Conservation (phyloP, 2,888 invertebrate species). For the Catocala fraxini region DNA sequence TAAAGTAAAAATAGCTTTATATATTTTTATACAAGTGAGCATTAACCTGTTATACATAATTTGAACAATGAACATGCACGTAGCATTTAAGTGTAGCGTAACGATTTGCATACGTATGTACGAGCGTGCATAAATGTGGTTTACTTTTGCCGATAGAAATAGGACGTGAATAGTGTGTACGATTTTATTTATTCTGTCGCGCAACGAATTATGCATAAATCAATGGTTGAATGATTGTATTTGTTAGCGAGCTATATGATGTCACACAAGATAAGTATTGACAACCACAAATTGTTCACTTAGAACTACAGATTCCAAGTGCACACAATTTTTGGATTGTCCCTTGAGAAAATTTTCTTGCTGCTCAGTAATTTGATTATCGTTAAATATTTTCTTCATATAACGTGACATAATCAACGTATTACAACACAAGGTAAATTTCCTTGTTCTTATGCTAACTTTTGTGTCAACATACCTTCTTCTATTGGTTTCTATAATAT, state of each 20-base stretch:
- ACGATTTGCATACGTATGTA: constrained; percentile 25
- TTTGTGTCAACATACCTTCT: no score
- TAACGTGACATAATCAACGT: no score
- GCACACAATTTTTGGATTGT: no score
- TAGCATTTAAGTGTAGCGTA: constrained; percentile 17
- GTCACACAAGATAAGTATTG: constrained; percentile 1
- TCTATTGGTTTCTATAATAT: no score
- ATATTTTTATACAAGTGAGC: not conserved
- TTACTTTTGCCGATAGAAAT: constrained; percentile 40
- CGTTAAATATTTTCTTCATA: no score
- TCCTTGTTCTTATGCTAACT: no score
- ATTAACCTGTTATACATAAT: not conserved
- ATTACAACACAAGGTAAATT: no score
- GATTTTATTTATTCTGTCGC: constrained; percentile 22
- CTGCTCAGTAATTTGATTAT: no score
- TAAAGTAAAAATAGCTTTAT: constrained; percentile 1
- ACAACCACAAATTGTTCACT: no score
- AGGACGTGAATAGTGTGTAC: constrained; percentile 29
- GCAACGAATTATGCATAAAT: constrained; percentile 17
- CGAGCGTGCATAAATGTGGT: constrained; percentile 33
- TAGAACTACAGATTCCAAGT: no score
- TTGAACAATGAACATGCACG: not conserved
- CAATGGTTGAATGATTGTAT: constrained; percentile 9
- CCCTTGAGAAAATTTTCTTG: no score
- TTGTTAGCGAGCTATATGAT: constrained; percentile 14